Percentiles rank a stretch among this genome's conserved stretches.
These are phyloP conservation scores for Sesia bembeciformis DNA, from an alignment of 2,888 invertebrate species.

Conservation along the genomic window DNA sequence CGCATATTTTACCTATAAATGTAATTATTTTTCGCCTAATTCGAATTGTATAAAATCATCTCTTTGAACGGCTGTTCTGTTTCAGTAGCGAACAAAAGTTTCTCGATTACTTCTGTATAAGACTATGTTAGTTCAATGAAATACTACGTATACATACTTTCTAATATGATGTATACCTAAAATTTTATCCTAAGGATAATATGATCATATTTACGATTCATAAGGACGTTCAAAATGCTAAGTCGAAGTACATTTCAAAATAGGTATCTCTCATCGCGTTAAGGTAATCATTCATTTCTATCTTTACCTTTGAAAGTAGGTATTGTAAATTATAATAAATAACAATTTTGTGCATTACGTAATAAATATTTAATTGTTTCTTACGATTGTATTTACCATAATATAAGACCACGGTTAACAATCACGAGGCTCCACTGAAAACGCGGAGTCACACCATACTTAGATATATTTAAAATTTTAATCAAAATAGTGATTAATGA, in stretches of 20 bases:
- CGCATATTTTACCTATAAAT: conserved; percentile 71
- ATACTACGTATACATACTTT: conserved; percentile 62
- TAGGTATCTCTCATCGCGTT: conserved; percentile 66
- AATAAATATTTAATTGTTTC: conserved; percentile 72
- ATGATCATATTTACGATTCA: conserved; percentile 66
- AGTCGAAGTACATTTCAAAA: conserved; percentile 63
- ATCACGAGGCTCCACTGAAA: conserved; percentile 48
- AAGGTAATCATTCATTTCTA: conserved; percentile 71
- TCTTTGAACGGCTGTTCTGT: conserved; percentile 63
- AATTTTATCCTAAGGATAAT: conserved; percentile 73
- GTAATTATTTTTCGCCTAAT: conserved; percentile 72
- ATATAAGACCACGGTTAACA: conserved; percentile 68
- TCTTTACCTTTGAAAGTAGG: conserved; percentile 71
- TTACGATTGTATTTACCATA: conserved; percentile 71
- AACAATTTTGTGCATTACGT: conserved; percentile 72
- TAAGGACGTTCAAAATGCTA: conserved; percentile 62
- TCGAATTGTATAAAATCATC: conserved; percentile 73
- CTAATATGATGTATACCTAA: conserved; percentile 70
- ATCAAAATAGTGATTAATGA: conserved; percentile 53
- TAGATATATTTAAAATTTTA: conserved; percentile 67
- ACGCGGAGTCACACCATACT: conserved; percentile 61
- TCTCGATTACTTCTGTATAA: conserved; percentile 70
- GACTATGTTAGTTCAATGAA: conserved; percentile 62
- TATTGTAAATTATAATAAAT: conserved; percentile 71
- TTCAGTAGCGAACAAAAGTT: conserved; percentile 60